phyloP scores from a whole-genome alignment of 2,797 vertebrate species.

The Megaceryle alcyon region DNA sequence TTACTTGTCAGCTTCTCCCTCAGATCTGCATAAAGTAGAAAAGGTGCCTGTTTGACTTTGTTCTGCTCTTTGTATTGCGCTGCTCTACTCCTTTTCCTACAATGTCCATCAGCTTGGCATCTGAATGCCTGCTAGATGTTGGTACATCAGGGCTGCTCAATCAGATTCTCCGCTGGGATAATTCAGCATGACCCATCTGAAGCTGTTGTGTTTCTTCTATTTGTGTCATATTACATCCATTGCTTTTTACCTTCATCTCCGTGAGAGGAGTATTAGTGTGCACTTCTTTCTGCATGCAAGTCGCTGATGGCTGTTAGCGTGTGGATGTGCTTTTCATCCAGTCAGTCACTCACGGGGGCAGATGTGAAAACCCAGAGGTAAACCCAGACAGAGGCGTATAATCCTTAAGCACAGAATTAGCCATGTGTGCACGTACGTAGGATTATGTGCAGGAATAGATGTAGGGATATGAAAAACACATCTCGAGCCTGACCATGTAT shows the following conservation, averaged over 20 bases:
- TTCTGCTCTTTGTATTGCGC: not conserved
- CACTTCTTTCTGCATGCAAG: not conserved
- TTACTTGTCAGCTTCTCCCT: conserved; percentile 38
- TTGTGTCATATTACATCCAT: not conserved
- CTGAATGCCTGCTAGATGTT: not conserved
- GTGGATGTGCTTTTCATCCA: not conserved
- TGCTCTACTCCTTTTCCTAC: not conserved
- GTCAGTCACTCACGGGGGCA: not conserved
- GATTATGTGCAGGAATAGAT: conserved; percentile 15
- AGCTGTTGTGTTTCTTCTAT: not conserved
- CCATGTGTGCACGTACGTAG: not conserved
- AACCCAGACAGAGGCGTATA: not conserved
- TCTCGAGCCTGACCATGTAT: not conserved
- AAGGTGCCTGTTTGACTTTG: conserved; percentile 37
- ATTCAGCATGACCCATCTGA: not conserved
- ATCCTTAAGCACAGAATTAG: conserved; percentile 15
- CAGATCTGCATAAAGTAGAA: conserved; percentile 40
- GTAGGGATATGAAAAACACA: not conserved
- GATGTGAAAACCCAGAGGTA: conserved; percentile 34
- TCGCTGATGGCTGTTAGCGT: not conserved
- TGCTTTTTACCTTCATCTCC: not conserved
- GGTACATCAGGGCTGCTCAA: not conserved
- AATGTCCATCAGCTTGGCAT: not conserved
- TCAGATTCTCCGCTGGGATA: not conserved
- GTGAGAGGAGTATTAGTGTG: not conserved